Base-by-base conservation (phyloP, 1,140 invertebrate species). In the Sarcophaga peregrina region DNA sequence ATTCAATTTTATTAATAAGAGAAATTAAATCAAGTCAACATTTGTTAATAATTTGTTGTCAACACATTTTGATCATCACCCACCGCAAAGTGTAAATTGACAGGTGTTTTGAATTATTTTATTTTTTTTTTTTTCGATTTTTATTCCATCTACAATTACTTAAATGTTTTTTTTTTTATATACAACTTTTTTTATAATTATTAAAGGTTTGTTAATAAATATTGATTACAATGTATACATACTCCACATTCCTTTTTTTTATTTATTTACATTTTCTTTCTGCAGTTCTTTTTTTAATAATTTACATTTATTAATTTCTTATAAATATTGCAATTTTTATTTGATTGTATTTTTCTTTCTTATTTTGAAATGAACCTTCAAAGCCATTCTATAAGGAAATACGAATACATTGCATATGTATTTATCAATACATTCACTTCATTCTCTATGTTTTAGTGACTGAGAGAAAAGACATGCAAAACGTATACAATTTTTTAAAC, bases 371-470 rank as follows among this genome's bases (percentile, higher is more conserved):
- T 52, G 50, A 52, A 52, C 50, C 20, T 68, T 68, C 62, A 15
- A 68, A 68, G 10, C 17, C 62, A 68, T 68, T 68, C n/a, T 25
- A 68, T 68, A n/a, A n/a, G 62, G 62, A 68, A 68, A 68, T 68
- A 68, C 3, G 15, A 37, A 37, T 37, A 37, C 4, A 37, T 37
- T 37, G 25, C 4, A 37, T 37, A 4, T 37, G 25, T 37, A 37
- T 37, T 37, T 37, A 37, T 37, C 25, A 2, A 37, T 4, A 37
- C 25, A 37, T 37, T 37, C 25, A 37, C 25, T 37, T 37, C 1
- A 37, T 37, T 37, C 25, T 37, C 25, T 37, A 37, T 4, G 1
- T 37, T 37, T 37, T 2, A 37, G 25, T 37, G 25, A 37, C 25
- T 37, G 25, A 37, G 1, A 4, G 25, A 37, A n/a, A n/a, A 37